phyloP scores from a whole-genome alignment of 2,888 invertebrate genomes.

The Leptura quadrifasciata region DNA sequence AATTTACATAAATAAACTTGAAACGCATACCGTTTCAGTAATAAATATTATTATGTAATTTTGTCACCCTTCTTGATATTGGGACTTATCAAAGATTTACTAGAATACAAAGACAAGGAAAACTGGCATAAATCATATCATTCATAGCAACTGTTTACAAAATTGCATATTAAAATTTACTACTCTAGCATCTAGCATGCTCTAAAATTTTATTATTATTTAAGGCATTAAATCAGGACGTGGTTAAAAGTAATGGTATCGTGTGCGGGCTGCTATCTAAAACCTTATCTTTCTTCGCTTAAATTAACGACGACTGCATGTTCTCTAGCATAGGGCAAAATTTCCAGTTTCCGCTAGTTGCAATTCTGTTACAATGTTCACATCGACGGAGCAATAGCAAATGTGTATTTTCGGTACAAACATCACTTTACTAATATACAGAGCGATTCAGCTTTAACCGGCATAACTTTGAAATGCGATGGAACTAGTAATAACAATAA shows the following conservation, averaged over 20 bases:
- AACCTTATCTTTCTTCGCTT: neutral
- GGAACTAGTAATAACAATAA: too few relatives aligned
- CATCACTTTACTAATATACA: neutral
- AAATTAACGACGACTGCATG: neutral
- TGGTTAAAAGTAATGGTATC: neutral
- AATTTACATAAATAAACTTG: too few relatives aligned
- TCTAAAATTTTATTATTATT: slow-evolving; percentile 1
- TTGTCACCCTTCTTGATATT: too few relatives aligned
- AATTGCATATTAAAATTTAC: neutral
- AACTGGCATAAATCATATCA: neutral
- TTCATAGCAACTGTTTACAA: neutral
- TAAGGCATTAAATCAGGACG: neutral
- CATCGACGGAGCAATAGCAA: neutral
- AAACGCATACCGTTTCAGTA: too few relatives aligned
- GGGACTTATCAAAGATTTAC: too few relatives aligned
- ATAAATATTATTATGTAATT: too few relatives aligned
- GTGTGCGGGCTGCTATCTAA: neutral
- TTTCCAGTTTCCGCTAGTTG: neutral
- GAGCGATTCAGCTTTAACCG: too few relatives aligned
- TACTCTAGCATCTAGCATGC: neutral
- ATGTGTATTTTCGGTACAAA: neutral
- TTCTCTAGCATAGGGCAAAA: neutral
- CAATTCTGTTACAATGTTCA: neutral
- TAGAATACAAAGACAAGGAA: neutral
- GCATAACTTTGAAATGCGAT: too few relatives aligned